Base-by-base conservation (phyloP, 1,140 invertebrate genomes). In the Pygmarrhopalites habei region DNA sequence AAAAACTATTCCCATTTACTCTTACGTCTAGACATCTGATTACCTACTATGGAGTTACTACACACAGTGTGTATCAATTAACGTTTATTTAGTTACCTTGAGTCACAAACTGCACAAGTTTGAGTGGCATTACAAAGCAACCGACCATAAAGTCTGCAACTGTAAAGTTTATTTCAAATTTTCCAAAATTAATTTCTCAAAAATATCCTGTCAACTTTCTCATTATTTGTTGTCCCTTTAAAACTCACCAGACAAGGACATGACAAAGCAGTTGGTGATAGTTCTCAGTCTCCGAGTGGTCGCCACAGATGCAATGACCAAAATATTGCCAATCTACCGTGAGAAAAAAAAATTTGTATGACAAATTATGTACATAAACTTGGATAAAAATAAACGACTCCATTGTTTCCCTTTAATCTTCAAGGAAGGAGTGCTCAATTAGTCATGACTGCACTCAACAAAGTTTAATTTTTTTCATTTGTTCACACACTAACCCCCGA, bases 191-290 rank as follows among this genome's bases (percentile, higher is more conserved):
- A n/a, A n/a, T n/a, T n/a, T n/a, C n/a, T n/a, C n/a, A n/a, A n/a
- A n/a, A n/a, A n/a, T n/a, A n/a, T n/a, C n/a, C n/a, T n/a, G n/a
- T n/a, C n/a, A n/a, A n/a, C n/a, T n/a, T n/a, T n/a, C n/a, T n/a
- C n/a, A n/a, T n/a, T n/a, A n/a, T n/a, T n/a, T n/a, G n/a, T n/a
- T n/a, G n/a, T n/a, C n/a, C n/a, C n/a, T n/a, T n/a, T n/a, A n/a
- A n/a, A n/a, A n/a, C n/a, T n/a, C n/a, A n/a, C 5, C 32, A 35
- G 32, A 35, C 1, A 58, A 25, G 17, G 58, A 60, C 64, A 92
- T 93, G 29, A 96, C 87, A 75, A 95, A 94, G 77, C 91, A 95
- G 77, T 97, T 97, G 60, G 93, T 95, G 26, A 95, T 91, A 21
- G 90, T 93, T 59, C 91, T 82, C 39, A 97, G 78, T 56, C 92